Evolutionary conservation across 2,888 invertebrate species (phyloP).

Genomic region (Dryocosmus kuriphilus): DNA sequence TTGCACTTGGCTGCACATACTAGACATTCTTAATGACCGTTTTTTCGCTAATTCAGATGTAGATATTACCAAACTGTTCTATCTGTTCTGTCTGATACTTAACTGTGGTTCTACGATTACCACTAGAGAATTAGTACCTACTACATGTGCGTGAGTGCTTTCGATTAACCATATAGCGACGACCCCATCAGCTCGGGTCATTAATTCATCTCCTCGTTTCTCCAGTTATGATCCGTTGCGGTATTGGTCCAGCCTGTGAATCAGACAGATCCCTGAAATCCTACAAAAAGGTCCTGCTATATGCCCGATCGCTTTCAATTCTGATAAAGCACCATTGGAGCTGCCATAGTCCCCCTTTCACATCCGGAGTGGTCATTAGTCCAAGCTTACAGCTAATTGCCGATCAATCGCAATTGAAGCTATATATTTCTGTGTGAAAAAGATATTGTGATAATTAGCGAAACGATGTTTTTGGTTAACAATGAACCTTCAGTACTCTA

Average conservation of each 20-base stretch:
- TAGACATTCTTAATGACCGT: too few species aligned
- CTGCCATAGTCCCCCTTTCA: background rate
- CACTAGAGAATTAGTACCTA: too few species aligned
- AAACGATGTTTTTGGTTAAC: background rate
- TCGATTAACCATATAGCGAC: background rate
- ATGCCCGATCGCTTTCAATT: constrained; percentile 19
- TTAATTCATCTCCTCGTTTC: constrained; percentile 27
- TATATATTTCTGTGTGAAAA: constrained; percentile 5
- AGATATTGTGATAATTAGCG: constrained; percentile 12
- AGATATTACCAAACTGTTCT: too few species aligned
- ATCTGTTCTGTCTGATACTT: too few species aligned
- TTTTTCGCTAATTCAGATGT: too few species aligned
- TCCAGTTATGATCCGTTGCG: background rate
- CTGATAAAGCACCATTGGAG: constrained; percentile 30
- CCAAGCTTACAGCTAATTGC: constrained; percentile 33
- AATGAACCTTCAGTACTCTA: background rate
- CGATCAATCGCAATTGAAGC: constrained; percentile 17
- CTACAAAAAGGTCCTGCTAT: background rate
- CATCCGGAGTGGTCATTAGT: constrained; percentile 33
- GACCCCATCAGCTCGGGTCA: constrained; percentile 17
- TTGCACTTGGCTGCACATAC: too few species aligned
- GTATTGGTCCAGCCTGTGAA: background rate
- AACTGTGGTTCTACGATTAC: too few species aligned
- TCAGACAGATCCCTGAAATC: background rate
- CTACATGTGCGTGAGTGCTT: background rate